Evolutionary conservation across 2,113 vertebrate species (phyloP), one percentile per base, ranked within the genome.

Genomic region (Varanus salvator): DNA sequence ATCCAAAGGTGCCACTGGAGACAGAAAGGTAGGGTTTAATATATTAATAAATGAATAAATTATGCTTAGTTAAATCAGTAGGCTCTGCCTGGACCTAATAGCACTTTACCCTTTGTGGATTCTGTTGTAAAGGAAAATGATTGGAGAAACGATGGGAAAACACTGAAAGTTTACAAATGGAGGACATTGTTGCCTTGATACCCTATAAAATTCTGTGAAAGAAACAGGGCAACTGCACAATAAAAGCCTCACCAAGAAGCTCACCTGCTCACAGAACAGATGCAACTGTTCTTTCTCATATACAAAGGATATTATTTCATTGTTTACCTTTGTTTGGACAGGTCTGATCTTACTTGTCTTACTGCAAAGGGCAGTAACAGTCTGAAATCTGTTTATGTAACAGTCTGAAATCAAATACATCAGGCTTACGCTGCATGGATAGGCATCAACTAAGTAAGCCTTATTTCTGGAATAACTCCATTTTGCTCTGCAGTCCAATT

Each of bases 321-420:
- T 82, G 80, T 64, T 77, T 80, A 27, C 15, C 66, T 86, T 77
- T 31, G 27, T 87, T 80, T 83, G 38, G 69, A 85, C 44, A 75
- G 81, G 52, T 57, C 19, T 44, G 17, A 0, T 50, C 48, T 50
- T 82, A 68, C 48, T 80, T 71, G 50, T 21, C 34, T 81, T 57
- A 23, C 74, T 34, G 29, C 3, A 0, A 14, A 87, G 80, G 71
- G 77, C 80, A 80, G 57, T 50, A 27, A 88, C 57, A 69, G 52
- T 85, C 84, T 89, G 34, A 66, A 80, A 69, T 14, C 81, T n/a
- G n/a, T 74, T 80, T 90, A 34, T 60, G 27, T 82, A 12, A 88
- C 57, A 69, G 52, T 85, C 84, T 89, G 34, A 66, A 80, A 69
- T 14, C 81, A 88, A 60, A 87, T 89, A 31, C 64, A 66, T 4